Conservation (phyloP, 2,113 vertebrate species). For the Tachycineta bicolor region DNA sequence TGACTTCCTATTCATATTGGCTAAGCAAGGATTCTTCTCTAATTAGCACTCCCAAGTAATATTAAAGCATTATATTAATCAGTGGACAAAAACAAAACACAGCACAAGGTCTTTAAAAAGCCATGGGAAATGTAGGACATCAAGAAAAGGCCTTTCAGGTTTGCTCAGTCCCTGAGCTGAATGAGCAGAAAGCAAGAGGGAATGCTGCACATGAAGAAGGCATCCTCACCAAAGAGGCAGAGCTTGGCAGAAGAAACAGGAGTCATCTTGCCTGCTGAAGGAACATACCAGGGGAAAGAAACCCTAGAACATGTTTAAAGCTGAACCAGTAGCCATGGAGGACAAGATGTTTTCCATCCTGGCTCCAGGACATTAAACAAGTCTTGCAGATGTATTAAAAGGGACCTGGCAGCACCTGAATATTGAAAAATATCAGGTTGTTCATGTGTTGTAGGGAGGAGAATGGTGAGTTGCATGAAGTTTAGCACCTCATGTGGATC, state of each 20-base stretch:
- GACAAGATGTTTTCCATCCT: neutral
- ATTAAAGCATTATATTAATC: neutral
- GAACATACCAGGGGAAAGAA: neutral
- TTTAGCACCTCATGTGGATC: rapidly evolving
- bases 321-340: neutral
- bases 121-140: rapidly evolving
- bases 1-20: too few species aligned
- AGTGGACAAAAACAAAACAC: neutral
- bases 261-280: neutral
- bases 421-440: neutral
- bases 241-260: neutral
- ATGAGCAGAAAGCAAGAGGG: neutral
- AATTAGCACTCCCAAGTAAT: neutral
- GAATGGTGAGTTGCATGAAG: neutral
- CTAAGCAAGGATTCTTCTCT: neutral
- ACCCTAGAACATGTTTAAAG: neutral
- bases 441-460: neutral
- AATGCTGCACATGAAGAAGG: neutral
- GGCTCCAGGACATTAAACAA: neutral
- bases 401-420: neutral
- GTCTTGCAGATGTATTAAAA: neutral
- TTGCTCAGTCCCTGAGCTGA: neutral
- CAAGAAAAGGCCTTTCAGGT: neutral
- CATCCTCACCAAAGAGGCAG: neutral
- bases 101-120: neutral